Base-by-base conservation (phyloP, 2,888 invertebrate genomes). In the Clostera curtula region DNA sequence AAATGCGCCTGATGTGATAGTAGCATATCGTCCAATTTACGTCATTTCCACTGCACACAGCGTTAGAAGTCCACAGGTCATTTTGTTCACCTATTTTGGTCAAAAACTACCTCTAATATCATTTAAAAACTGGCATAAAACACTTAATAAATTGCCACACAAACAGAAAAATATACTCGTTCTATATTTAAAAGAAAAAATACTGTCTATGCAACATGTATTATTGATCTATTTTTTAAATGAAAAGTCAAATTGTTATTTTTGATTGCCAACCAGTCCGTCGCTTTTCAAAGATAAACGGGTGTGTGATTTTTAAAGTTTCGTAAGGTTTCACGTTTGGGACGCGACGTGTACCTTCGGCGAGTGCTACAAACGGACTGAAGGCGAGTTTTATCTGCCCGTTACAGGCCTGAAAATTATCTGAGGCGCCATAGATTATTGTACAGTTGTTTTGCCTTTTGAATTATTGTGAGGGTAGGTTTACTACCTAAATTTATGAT, bases 11-110 rank as follows among this genome's bases (percentile, higher is more conserved):
- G 42, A 79, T 59, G 26, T 76, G 63, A 31, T 60, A 63, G 34
- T 65, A 70, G 48, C 82, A 82, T 80, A 77, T 58, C 65, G 80
- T 82, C 68, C 68, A 65, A 34, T 80, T 82, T 30, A 76, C 46
- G 37, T 69, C 49, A 26, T 40, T 36, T 19, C 72, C 73, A 37
- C 53, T 58, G 40, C 80, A 80, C 31, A 53, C 40, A 19, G 53
- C 50, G 32, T 56, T 50, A 11, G 29, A 40, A 16, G 48, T 47
- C 49, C 54, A 48, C 22, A 35, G 40, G 30, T 47, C 68, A 60
- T 71, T 33, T 25, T 39, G 34, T 12, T 29, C 47, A 63, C 73
- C 75, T 73, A 77, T 79, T 64, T 75, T 77, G 72, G 57, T 48
- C 12, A 34, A 46, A 45, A 45, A 42, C 17, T 62, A 62, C 60